Evolutionary conservation across 2,888 invertebrate genomes (phyloP).

Genomic region (Helleia helle): DNA sequence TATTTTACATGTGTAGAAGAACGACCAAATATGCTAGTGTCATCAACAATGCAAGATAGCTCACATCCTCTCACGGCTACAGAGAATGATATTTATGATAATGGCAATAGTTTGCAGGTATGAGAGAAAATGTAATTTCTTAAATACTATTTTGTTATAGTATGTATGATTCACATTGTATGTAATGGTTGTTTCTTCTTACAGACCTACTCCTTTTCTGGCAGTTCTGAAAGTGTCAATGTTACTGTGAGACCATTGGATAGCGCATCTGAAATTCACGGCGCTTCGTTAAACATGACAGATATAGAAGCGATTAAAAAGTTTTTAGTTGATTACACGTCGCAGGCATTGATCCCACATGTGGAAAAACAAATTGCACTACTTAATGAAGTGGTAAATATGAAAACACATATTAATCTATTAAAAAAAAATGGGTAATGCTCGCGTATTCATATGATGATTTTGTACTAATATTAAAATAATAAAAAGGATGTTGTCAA

Average conservation of each 20-base stretch:
- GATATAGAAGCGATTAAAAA: slow-evolving; percentile 90
- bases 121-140: slow-evolving; percentile 11
- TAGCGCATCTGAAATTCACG: slow-evolving; percentile 75
- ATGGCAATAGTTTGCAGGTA: slow-evolving; percentile 71
- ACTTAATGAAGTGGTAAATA: slow-evolving; percentile 75
- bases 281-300: slow-evolving; percentile 82
- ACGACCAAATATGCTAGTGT: slow-evolving; percentile 9
- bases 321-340: slow-evolving; percentile 90
- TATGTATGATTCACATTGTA: too few relatives aligned
- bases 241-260: slow-evolving; percentile 65
- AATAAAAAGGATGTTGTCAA: too few relatives aligned
- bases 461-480: not conserved
- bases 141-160: too few relatives aligned
- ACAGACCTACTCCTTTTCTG: slow-evolving; percentile 64
- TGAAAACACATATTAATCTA: not conserved
- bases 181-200: too few relatives aligned
- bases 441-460: not conserved
- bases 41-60: slow-evolving; percentile 27
- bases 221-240: slow-evolving; percentile 75
- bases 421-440: too few relatives aligned
- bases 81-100: slow-evolving; percentile 70
- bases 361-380: slow-evolving; percentile 90
- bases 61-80: slow-evolving; percentile 85
- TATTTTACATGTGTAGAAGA: slow-evolving; percentile 12
- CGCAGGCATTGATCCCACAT: slow-evolving; percentile 90